Percentiles rank a stretch among this genome's conserved stretches.
Evolutionary conservation across 2,113 vertebrate genomes (phyloP).

Genomic region (Xiphias gladius): DNA sequence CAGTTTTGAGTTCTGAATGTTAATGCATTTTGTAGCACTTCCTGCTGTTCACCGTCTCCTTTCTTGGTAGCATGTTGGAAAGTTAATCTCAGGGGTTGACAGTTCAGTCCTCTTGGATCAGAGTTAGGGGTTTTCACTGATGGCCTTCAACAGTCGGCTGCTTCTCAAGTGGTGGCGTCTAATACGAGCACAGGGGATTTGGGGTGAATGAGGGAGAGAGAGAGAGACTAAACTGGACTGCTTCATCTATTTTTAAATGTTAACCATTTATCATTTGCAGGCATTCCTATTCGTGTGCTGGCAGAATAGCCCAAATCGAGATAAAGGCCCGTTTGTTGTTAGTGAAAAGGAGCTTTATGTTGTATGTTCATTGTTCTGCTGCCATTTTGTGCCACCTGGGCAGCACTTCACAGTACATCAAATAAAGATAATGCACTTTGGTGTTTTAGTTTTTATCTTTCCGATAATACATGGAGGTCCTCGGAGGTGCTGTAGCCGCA

Average conservation of each 20-base stretch:
- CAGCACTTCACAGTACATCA: slow-evolving; percentile 54
- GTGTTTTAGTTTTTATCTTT: slow-evolving; percentile 15
- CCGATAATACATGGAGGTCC: background rate
- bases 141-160: slow-evolving; percentile 30
- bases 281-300: slow-evolving; percentile 38
- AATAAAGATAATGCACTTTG: slow-evolving; percentile 76
- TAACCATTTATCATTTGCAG: slow-evolving; percentile 53
- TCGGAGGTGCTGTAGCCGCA: background rate
- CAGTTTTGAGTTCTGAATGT: slow-evolving; percentile 4
- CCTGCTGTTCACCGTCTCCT: slow-evolving; percentile 31
- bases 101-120: slow-evolving; percentile 41
- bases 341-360: slow-evolving; percentile 46
- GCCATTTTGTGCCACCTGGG: slow-evolving; percentile 56
- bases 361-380: slow-evolving; percentile 53
- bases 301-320: slow-evolving; percentile 23
- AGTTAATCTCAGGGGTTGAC: slow-evolving; percentile 66
- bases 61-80: slow-evolving; percentile 44
- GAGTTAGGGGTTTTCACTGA: slow-evolving; percentile 22
- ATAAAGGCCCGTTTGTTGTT: slow-evolving; percentile 15
- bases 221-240: background rate
- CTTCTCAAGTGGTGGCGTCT: slow-evolving; percentile 26
- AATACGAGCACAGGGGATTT: background rate
- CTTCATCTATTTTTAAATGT: slow-evolving; percentile 49
- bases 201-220: background rate
- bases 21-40: slow-evolving; percentile 42